These are phyloP conservation scores for Tethea ocularis DNA, from an alignment of 2,888 invertebrate species.

Conservation along the genomic window DNA sequence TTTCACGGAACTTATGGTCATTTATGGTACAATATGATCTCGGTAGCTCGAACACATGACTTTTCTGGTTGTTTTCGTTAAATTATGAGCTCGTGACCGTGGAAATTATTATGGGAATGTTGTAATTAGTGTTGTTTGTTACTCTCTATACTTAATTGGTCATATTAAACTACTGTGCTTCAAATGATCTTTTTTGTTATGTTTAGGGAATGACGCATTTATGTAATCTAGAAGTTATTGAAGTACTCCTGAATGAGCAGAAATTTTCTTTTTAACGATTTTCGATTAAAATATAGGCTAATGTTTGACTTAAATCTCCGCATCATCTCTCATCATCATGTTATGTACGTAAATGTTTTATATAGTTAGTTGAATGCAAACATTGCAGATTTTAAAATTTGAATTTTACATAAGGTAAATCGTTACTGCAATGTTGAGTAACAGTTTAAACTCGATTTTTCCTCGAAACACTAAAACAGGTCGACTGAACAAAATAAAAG, in stretches of 20 bases:
- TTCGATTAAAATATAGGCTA: too few relatives aligned
- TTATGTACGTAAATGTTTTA: too few relatives aligned
- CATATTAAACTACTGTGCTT: neutral
- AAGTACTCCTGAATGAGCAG: too few relatives aligned
- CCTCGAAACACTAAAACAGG: neutral
- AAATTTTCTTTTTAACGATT: too few relatives aligned
- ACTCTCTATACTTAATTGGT: neutral
- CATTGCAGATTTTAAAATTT: too few relatives aligned
- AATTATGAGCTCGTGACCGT: conserved; percentile 65
- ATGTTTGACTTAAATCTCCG: too few relatives aligned
- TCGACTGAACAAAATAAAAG: neutral
- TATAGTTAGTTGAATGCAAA: too few relatives aligned
- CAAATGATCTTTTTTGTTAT: neutral
- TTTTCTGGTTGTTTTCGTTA: conserved; percentile 46
- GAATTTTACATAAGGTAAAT: too few relatives aligned
- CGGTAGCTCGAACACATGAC: conserved; percentile 52
- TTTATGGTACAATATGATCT: conserved; percentile 62
- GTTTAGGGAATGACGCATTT: neutral
- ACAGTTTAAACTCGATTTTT: too few relatives aligned
- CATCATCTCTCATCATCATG: too few relatives aligned
- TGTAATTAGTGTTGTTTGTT: conserved; percentile 41
- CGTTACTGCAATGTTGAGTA: too few relatives aligned
- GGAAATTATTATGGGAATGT: conserved; percentile 48
- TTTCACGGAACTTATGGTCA: conserved; percentile 77
- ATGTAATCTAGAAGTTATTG: too few relatives aligned